phyloP scores from a whole-genome alignment of 2,113 vertebrate species.

The Rhinoderma darwinii region DNA sequence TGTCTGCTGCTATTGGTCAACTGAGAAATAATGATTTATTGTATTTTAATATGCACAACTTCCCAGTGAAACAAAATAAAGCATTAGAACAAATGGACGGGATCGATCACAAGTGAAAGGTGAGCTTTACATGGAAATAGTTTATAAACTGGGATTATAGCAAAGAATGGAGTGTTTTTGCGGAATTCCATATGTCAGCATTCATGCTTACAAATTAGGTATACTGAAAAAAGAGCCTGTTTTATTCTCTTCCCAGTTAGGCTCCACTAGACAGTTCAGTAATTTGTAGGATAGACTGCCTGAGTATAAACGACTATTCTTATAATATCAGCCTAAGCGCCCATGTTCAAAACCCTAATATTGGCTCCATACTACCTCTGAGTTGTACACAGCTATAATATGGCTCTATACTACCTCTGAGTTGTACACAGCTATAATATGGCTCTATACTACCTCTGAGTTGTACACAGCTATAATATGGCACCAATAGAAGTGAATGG shows the following conservation, averaged over 20 bases:
- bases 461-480: too few relatives aligned
- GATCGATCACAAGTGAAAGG: not conserved
- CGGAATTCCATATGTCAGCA: not conserved
- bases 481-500: too few relatives aligned
- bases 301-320: not conserved
- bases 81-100: constrained; percentile 49
- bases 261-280: not conserved
- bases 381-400: too few relatives aligned
- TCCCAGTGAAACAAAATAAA: constrained; percentile 70
- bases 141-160: constrained; percentile 5
- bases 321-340: not conserved
- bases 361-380: too few relatives aligned
- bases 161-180: not conserved
- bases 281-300: not conserved
- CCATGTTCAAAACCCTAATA: too few relatives aligned
- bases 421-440: too few relatives aligned
- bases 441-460: too few relatives aligned
- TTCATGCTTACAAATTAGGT: not conserved
- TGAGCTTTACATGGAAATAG: not conserved
- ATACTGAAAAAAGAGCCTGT: not conserved
- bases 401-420: too few relatives aligned
- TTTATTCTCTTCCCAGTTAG: not conserved
- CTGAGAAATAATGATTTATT: constrained; percentile 80
- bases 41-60: constrained; percentile 69
- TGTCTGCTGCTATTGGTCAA: constrained; percentile 77